Conservation (phyloP, 2,113 vertebrate genomes). For the Camarhynchus parvulus region DNA sequence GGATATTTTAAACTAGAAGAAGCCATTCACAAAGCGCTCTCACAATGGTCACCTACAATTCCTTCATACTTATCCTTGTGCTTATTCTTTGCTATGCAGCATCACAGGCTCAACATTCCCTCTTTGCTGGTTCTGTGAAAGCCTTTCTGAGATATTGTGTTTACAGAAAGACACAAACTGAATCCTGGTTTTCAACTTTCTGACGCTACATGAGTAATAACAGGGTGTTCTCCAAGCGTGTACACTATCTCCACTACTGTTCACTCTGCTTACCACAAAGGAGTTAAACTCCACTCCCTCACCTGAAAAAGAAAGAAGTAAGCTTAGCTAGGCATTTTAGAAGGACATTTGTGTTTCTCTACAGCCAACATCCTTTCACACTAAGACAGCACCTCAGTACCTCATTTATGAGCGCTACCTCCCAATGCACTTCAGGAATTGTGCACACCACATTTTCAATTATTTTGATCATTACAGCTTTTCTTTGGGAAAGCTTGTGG, state of each 20-base stretch:
- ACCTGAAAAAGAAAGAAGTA: background rate
- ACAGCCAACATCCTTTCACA: background rate
- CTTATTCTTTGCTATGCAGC: background rate
- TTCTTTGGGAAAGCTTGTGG: background rate
- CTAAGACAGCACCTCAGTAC: background rate
- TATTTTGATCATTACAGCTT: background rate
- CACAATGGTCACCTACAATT: background rate
- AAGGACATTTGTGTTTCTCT: background rate
- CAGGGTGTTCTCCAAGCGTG: background rate
- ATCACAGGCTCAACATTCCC: background rate
- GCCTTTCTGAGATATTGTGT: background rate
- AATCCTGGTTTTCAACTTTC: background rate
- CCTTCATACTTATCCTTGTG: background rate
- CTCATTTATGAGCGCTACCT: background rate
- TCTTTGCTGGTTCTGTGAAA: background rate
- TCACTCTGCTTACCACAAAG: background rate
- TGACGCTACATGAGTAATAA: background rate
- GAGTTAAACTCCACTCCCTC: background rate
- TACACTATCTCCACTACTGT: background rate
- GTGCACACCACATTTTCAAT: accelerated
- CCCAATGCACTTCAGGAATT: accelerated
- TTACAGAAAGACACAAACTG: background rate
- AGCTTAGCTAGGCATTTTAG: background rate
- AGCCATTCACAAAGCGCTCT: background rate
- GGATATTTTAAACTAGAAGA: background rate